Base-by-base conservation (phyloP, 2,888 invertebrate genomes). In the Andricus curvator region DNA sequence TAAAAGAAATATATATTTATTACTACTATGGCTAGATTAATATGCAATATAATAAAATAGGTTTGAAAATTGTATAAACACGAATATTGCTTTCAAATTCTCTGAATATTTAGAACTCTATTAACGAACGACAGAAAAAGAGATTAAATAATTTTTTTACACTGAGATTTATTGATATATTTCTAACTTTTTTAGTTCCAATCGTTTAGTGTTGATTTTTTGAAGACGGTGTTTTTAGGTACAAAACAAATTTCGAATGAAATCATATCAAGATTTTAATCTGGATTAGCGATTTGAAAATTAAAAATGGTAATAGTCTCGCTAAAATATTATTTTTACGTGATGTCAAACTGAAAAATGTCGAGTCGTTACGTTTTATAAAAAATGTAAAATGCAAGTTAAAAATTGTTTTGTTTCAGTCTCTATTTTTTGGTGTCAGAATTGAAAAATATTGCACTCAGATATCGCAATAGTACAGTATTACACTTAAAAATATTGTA, bases 181-280 rank as follows among this genome's bases (percentile, higher is more conserved):
- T 44, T 44, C 4, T 13, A 44, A 9, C 8, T 9, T 56, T 56
- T 56, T n/a, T n/a, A 56, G 56, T 56, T 56, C 15, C 62, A 22
- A 22, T 15, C 13, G 25, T 62, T 15, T 4, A 22, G 5, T 11
- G 15, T 25, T 62, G 4, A 15, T 25, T 62, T 62, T 62, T 25
- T 68, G 15, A 6, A 70, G 17, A 22, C 44, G 74, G 74, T 29
- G n/a, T 29, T 51, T 51, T 74, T 56, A 74, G 56, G 74, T 74
- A 74, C 74, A 74, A 70, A 70, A 20, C 62, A 62, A 74, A 56
- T 74, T 33, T 74, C 25, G 74, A 74, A 74, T 74, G 29, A 74
- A 74, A 33, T 74, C 74, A 74, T 74, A 74, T 74, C 74, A 74
- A 74, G 56, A 20, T 56, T 56, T 74, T 74, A 29, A 56, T 74